These are phyloP conservation scores for Somateria mollissima DNA, from an alignment of 2,797 vertebrate genomes.

Conservation along the genomic window DNA sequence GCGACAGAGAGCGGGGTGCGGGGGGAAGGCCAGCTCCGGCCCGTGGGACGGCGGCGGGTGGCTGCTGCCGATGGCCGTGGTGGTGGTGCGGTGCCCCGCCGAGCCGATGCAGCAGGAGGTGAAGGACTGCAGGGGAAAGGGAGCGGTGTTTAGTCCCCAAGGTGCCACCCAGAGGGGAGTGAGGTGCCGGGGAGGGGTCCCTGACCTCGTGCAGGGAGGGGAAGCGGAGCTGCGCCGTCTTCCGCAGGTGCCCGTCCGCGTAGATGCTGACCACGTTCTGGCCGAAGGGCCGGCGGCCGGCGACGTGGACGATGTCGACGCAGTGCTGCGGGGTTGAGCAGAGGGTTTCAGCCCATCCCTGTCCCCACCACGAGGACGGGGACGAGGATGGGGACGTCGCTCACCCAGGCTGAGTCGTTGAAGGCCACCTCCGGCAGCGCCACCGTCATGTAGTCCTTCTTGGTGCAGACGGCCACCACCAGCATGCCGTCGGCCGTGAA, in stretches of 20 bases:
- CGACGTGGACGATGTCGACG: slow-evolving; percentile 87
- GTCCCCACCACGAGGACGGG: no score
- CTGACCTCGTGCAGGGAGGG: slow-evolving; percentile 92
- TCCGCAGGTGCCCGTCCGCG: slow-evolving; percentile 85
- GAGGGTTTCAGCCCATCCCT: not conserved
- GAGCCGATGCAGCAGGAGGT: slow-evolving; percentile 98
- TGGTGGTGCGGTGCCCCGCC: slow-evolving; percentile 92
- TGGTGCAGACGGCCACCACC: slow-evolving; percentile 96
- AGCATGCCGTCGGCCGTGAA: slow-evolving; percentile 90
- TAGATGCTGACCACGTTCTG: slow-evolving; percentile 93
- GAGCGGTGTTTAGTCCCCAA: fast-evolving
- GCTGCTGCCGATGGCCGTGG: slow-evolving; percentile 55
- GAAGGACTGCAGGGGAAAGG: slow-evolving; percentile 84
- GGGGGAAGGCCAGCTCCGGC: slow-evolving; percentile 74
- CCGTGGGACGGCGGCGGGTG: slow-evolving; percentile 71
- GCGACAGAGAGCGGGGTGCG: slow-evolving; percentile 84
- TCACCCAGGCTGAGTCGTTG: slow-evolving; percentile 90
- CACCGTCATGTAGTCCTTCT: slow-evolving; percentile 95
- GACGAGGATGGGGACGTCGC: not conserved
- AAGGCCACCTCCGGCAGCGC: slow-evolving; percentile 86
- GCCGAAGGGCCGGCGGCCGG: slow-evolving; percentile 91
- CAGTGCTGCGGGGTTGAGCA: slow-evolving; percentile 84
- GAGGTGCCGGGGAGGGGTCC: fast-evolving
- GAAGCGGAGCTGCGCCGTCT: slow-evolving; percentile 88
- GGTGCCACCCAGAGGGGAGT: fast-evolving